Base-by-base conservation (phyloP, 2,888 invertebrate genomes). In the Timema podura region DNA sequence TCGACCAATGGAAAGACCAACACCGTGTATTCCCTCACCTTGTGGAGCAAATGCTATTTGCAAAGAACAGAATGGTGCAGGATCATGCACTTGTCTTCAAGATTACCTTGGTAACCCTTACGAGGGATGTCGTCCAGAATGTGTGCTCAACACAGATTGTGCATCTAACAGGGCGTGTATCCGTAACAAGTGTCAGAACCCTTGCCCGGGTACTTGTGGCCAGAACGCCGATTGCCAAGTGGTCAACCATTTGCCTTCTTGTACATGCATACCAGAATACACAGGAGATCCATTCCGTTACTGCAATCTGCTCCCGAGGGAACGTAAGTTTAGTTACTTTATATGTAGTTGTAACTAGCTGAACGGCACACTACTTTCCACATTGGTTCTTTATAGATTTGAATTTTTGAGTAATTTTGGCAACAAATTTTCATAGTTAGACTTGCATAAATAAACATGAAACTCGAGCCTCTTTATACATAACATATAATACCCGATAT, bases 191-290 rank as follows among this genome's bases (percentile, higher is more conserved):
- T 95, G 95, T 79, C 79, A 83, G 45, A 86, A 93, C 79, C 93
- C 94, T 49, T 94, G 94, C 75, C 86, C 87, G 48, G 88, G 87
- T 65, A 86, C 89, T 68, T 94, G 91, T 77, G 94, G 93, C 67
- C 82, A 83, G 77, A 90, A 89, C 78, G 89, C 92, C 13, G 82
- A 86, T 76, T 94, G 93, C 77, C 86, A 89, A 81, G 89, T 71
- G 81, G 92, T 77, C 80, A 84, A 30, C 75, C 81, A 51, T 79
- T 77, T 91, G 76, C 89, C 90, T 69, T 82, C 85, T 59, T 89
- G 92, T 78, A 87, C 84, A 71, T 93, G 83, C 73, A 78, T 79
- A 49, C 77, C 77, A 46, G 80, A 80, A 59, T 79, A 79, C 75
- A 79, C 80, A 48, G 82, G 82, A 13, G 81, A 82, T 76, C 81